Base-by-base conservation (phyloP, 1,140 invertebrate genomes). In the Phymastichus coffea region DNA sequence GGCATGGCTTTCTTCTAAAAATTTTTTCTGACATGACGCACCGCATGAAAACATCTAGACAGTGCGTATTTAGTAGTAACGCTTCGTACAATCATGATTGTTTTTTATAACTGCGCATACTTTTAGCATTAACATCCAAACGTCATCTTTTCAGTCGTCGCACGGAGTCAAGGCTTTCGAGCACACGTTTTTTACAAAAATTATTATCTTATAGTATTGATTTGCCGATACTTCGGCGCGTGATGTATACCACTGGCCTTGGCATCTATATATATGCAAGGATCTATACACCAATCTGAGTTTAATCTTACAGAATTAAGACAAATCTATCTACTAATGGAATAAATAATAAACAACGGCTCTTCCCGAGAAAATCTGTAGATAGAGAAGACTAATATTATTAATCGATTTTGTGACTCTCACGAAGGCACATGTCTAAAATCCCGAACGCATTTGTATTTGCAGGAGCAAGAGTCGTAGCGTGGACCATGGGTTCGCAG, bases 381-480 rank as follows among this genome's bases (percentile, higher is more conserved):
- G 28, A 30, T 6, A 30, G 28, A 30, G 28, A 30, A 6, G 28
- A 30, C 28, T 6, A 43, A 43, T 4, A 20, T 43, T 20, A 43
- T 10, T 49, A 35, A 20, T 22, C n/a, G n/a, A n/a, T n/a, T n/a
- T n/a, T n/a, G n/a, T n/a, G n/a, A n/a, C n/a, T n/a, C n/a, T n/a
- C n/a, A n/a, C n/a, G n/a, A n/a, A n/a, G n/a, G n/a, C n/a, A n/a
- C n/a, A n/a, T n/a, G n/a, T n/a, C n/a, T n/a, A n/a, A n/a, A n/a
- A n/a, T n/a, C n/a, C n/a, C n/a, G n/a, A n/a, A n/a, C n/a, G n/a
- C n/a, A n/a, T n/a, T n/a, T n/a, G n/a, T n/a, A n/a, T n/a, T 84
- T 85, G 38, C 83, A 93, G 91, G 88, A 92, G 89, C 71, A 93
- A 93, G 80, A 93, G 91, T 74, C 85, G 90, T 66, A 92, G 90